Evolutionary conservation across 2,888 invertebrate species (phyloP), one percentile per base, ranked within the genome.

Genomic region (Hirtodrosophila alboralis): DNA sequence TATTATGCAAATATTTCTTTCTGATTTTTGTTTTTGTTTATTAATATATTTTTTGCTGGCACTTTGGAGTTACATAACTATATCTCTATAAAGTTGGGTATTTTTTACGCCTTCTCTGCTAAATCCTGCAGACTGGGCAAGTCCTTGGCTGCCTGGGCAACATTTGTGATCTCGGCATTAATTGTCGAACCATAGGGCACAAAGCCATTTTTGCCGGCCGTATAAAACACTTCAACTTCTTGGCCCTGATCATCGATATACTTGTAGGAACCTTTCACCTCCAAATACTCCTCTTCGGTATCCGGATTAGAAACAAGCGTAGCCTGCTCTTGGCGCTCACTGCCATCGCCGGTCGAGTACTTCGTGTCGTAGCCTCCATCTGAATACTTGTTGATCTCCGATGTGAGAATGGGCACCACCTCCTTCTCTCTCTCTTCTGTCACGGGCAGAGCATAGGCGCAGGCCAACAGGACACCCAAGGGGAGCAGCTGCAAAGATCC

Each of bases 151-250:
- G 84, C 84, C 27, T 76, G 70, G 18, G 90, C 91, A 7, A 76
- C 87, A 3, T 87, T 80, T 0, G 88, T 77, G 23, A 90, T 90
- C 14, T 89, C 87, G 7, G 86, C 69, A 44, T 85, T 73, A 27
- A 90, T 90, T 3, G 66, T 79, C 1, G 72, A 68, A 4, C 90
- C 88, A 7, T 75, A 62, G 16, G 90, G 90, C 6, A 90, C 90
- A 40, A 90, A 90, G 18, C 90, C 90, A 58, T 90, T 88, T 30
- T 76, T 75, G 41, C 90, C 90, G 8, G 90, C 90, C 0, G 90
- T 90, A 31, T 90, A 90, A 67, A 72, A 76, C 1, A 90, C 90
- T 51, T 87, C 87, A 1, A 90, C 87, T 21, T 84, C 76, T 10
- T 86, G 59, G 26, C 89, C 90, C 1, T 74, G 49, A 0, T 81